Conservation (phyloP, 2,888 invertebrate genomes). For the Orthosia gracilis region DNA sequence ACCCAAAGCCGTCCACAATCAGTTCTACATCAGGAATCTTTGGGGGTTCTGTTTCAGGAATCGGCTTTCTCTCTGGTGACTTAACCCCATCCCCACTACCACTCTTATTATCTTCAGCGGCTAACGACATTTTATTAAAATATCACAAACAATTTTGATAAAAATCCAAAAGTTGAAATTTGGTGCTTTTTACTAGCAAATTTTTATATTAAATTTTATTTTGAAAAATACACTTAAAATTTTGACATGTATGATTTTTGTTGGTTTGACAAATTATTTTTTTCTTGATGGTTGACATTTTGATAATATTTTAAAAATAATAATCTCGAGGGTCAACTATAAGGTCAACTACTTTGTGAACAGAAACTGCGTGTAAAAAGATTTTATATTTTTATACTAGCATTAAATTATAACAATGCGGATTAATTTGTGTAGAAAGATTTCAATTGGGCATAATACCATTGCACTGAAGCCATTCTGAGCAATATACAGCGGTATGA, state of each 20-base stretch:
- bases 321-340: slow-evolving; percentile 3
- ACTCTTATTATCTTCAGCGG: slow-evolving; percentile 66
- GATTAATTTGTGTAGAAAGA: not conserved
- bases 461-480: not conserved
- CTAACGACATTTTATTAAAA: slow-evolving; percentile 73
- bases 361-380: slow-evolving; percentile 5
- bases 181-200: not conserved
- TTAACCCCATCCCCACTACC: slow-evolving; percentile 59
- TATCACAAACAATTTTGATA: slow-evolving; percentile 72
- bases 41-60: slow-evolving; percentile 34
- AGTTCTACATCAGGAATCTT: slow-evolving; percentile 84
- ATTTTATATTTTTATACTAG: slow-evolving; percentile 14
- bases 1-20: slow-evolving; percentile 88
- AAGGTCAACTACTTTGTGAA: slow-evolving; percentile 4
- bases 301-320: not conserved
- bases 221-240: slow-evolving; percentile 34
- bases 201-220: slow-evolving; percentile 29
- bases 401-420: not conserved
- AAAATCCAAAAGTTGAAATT: slow-evolving; percentile 19
- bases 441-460: not conserved
- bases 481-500: not conserved
- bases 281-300: slow-evolving; percentile 21
- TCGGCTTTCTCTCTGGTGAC: not conserved
- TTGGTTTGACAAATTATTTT: slow-evolving; percentile 33
- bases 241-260: slow-evolving; percentile 41